phyloP scores from a whole-genome alignment of 2,888 invertebrate genomes.

The Biston stratarius region DNA sequence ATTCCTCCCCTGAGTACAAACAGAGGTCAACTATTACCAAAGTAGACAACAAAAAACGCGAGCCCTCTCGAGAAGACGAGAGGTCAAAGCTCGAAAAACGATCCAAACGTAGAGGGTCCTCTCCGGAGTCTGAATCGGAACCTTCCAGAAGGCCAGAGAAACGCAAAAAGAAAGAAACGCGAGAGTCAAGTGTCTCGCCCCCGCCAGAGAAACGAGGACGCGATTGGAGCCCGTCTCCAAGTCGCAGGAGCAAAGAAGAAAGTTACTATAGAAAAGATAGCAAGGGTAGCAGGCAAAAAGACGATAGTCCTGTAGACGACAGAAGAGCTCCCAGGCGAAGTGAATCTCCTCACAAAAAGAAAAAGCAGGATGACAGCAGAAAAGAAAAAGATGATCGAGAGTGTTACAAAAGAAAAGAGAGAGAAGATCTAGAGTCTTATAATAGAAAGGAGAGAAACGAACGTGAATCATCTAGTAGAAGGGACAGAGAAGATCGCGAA shows the following conservation, averaged over 20 bases:
- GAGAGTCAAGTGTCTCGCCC: constrained; percentile 65
- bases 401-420: constrained; percentile 18
- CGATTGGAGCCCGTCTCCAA: constrained; percentile 62
- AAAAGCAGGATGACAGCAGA: constrained; percentile 27
- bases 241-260: constrained; percentile 57
- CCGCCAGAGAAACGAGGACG: constrained; percentile 71
- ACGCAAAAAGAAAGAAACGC: constrained; percentile 59
- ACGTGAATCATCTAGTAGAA: constrained; percentile 53
- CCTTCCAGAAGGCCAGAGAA: constrained; percentile 56
- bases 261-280: constrained; percentile 55
- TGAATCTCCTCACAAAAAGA: constrained; percentile 48
- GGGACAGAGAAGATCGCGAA: constrained; percentile 39
- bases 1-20: constrained; percentile 63
- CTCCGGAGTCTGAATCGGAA: constrained; percentile 64
- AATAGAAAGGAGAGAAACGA: constrained; percentile 58
- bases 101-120: constrained; percentile 60
- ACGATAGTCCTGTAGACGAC: constrained; percentile 57
- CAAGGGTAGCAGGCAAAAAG: constrained; percentile 52
- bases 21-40: constrained; percentile 73
- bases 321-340: constrained; percentile 48
- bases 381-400: constrained; percentile 42
- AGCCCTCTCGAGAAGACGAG: constrained; percentile 61
- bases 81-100: constrained; percentile 56
- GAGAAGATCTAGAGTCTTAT: constrained; percentile 54
- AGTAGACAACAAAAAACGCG: constrained; percentile 66